phyloP scores from a whole-genome alignment of 2,797 vertebrate species.

The Rhabdophis nuchalis region DNA sequence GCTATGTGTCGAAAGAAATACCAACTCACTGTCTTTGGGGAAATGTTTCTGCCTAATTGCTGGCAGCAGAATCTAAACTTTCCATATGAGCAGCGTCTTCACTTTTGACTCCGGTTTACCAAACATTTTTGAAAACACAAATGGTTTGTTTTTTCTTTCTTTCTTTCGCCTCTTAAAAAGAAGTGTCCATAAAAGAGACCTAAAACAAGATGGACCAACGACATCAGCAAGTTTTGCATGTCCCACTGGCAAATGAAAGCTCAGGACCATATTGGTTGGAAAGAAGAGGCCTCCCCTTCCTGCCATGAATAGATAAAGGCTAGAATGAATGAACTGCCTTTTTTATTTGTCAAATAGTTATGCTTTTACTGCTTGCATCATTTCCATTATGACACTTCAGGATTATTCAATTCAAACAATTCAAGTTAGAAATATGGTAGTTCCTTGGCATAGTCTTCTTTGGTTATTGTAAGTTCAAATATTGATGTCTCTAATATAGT shows the following conservation, averaged over 20 bases:
- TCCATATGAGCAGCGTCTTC: not conserved
- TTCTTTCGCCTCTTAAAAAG: not conserved
- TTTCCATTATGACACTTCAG: not conserved
- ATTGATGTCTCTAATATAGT: constrained; percentile 37
- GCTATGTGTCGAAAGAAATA: not conserved
- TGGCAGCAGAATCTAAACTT: not conserved
- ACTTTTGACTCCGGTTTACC: not conserved
- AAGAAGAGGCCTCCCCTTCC: not conserved
- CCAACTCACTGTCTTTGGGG: not conserved
- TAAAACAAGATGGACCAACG: not conserved
- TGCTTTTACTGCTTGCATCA: not conserved
- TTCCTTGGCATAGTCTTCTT: constrained; percentile 2
- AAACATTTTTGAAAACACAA: not conserved
- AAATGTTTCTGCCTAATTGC: not conserved
- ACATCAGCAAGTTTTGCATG: not conserved
- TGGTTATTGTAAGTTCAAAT: constrained; percentile 35
- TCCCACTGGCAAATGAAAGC: not conserved
- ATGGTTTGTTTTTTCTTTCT: not conserved
- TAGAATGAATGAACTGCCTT: not conserved
- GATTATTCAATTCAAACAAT: not conserved
- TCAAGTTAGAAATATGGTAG: not conserved
- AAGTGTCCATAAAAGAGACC: not conserved
- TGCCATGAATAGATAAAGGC: not conserved
- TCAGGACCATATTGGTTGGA: not conserved
- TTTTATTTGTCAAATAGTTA: not conserved